phyloP scores from a whole-genome alignment of 2,113 vertebrate species.

The Okapia johnstoni region DNA sequence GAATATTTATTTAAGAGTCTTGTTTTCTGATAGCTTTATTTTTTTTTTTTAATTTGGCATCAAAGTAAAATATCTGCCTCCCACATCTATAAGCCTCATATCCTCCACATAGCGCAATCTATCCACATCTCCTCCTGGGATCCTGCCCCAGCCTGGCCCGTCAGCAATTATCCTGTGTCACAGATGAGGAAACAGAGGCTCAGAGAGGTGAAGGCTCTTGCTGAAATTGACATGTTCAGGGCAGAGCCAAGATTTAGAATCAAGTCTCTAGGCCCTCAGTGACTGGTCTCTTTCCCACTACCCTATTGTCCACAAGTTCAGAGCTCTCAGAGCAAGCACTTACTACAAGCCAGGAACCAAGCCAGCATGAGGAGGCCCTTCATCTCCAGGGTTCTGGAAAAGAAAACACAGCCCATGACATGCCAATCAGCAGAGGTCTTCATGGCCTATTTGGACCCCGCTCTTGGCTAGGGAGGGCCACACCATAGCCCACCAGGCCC shows the following conservation, averaged over 20 bases:
- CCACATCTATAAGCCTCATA: not conserved
- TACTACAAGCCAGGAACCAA: slow-evolving; percentile 63
- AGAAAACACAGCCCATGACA: not conserved
- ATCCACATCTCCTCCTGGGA: fast-evolving
- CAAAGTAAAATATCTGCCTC: not conserved
- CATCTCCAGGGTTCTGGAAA: slow-evolving; percentile 56
- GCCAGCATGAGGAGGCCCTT: slow-evolving; percentile 36
- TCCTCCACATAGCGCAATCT: fast-evolving
- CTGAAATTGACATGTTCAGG: fast-evolving
- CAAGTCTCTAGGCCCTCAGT: not conserved
- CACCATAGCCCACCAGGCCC: not conserved
- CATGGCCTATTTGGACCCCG: not conserved
- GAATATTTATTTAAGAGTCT: not conserved
- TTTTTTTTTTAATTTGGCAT: not conserved
- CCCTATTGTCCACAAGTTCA: not conserved
- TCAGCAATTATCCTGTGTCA: fast-evolving
- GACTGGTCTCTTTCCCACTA: not conserved
- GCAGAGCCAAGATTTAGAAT: not conserved
- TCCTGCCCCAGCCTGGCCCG: fast-evolving
- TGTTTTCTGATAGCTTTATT: not conserved
- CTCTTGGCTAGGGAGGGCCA: not conserved
- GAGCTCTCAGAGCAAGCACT: not conserved
- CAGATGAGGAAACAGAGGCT: not conserved
- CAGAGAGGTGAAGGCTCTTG: not conserved
- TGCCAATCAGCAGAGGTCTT: not conserved